phyloP scores from a whole-genome alignment of 2,113 vertebrate genomes.

The Platysternon megacephalum region DNA sequence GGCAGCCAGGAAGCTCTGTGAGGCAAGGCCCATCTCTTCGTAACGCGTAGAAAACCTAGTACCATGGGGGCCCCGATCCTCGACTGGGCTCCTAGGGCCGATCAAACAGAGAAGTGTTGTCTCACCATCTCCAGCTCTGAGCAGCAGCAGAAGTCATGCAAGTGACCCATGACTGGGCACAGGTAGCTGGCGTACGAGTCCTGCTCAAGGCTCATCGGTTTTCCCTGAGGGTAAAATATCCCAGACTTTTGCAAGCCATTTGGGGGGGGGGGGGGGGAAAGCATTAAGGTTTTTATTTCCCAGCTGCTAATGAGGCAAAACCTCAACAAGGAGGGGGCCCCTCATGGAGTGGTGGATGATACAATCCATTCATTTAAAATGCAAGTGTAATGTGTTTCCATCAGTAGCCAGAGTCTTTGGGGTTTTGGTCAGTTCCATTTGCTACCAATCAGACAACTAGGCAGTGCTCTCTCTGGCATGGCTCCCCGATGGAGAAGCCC shows the following conservation, averaged over 20 bases:
- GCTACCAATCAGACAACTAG: too few species aligned
- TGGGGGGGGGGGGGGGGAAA: neutral
- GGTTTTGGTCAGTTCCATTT: too few species aligned
- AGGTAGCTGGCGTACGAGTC: neutral
- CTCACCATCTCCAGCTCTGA: neutral
- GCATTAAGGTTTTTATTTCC: neutral
- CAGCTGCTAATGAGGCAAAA: neutral
- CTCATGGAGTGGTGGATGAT: too few species aligned
- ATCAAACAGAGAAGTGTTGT: too few species aligned
- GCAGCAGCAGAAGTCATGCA: neutral
- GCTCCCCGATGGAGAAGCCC: too few species aligned
- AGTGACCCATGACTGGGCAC: neutral
- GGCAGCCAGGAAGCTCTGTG: neutral
- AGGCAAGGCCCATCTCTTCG: neutral
- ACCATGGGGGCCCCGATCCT: neutral
- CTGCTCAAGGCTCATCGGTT: neutral
- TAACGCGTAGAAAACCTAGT: neutral
- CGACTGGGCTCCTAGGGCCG: neutral
- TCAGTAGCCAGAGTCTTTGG: too few species aligned
- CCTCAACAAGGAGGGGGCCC: too few species aligned
- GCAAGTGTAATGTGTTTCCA: too few species aligned
- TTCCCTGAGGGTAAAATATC: neutral
- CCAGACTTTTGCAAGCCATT: neutral
- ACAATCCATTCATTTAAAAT: too few species aligned
- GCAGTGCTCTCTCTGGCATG: too few species aligned